Percentiles rank a stretch among this genome's conserved stretches.
phyloP scores from a whole-genome alignment of 2,113 vertebrate species.

The Lepus timidus region DNA sequence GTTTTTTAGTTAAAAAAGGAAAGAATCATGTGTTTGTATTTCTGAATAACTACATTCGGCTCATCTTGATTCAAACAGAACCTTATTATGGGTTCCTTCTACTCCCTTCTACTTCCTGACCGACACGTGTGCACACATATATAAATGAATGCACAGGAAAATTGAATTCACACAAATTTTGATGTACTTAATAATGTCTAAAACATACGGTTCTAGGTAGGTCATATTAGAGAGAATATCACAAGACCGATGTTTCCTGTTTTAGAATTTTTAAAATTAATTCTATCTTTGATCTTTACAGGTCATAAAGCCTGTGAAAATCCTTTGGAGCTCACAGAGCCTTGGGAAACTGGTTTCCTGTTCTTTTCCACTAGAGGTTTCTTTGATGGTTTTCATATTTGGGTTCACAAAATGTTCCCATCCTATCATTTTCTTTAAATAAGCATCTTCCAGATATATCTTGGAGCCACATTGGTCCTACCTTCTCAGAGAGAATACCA shows the following conservation, averaged over 20 bases:
- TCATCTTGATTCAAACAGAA: background rate
- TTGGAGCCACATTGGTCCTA: background rate
- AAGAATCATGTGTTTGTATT: background rate
- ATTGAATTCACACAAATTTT: background rate
- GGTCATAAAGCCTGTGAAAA: background rate
- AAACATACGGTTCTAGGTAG: background rate
- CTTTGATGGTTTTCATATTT: slow-evolving; percentile 60
- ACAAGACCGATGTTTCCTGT: background rate
- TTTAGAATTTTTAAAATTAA: slow-evolving; percentile 35
- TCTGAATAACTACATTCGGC: slow-evolving; percentile 2
- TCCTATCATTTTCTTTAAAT: slow-evolving; percentile 42
- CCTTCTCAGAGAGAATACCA: background rate
- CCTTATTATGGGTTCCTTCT: background rate
- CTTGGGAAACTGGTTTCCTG: background rate
- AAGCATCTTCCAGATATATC: background rate
- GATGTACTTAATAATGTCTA: background rate
- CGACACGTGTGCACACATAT: background rate
- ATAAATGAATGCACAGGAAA: background rate
- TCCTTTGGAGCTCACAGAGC: background rate
- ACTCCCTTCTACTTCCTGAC: background rate
- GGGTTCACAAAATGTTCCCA: slow-evolving; percentile 42
- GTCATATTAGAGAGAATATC: background rate
- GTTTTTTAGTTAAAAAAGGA: background rate
- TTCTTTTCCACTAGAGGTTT: slow-evolving; percentile 12
- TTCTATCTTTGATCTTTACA: slow-evolving; percentile 9